Evolutionary conservation across 2,888 invertebrate genomes (phyloP), one percentile per base, ranked within the genome.

Genomic region (Spodoptera littoralis): DNA sequence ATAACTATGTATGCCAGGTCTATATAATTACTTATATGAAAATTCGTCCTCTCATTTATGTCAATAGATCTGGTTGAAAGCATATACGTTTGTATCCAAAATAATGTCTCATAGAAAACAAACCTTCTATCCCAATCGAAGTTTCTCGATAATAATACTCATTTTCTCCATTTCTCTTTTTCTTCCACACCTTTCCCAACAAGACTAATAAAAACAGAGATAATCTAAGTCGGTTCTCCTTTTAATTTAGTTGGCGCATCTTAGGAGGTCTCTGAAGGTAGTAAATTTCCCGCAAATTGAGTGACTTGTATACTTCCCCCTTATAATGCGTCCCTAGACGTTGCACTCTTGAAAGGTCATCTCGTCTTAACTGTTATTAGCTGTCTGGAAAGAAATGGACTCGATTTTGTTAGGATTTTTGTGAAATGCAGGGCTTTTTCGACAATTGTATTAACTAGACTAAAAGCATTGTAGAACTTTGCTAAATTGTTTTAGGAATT

Each of bases 251-350:
- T 45, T 43, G 30, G 52, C 65, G 30, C 43, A 50, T 61, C 53
- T 36, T 60, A 60, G 67, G 13, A 60, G 54, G 52, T 43, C 64
- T 60, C 62, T 24, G 6, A 60, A 58, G 63, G 27, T 11, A 58
- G 53, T 70, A 65, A 59, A 67, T 66, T 67, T 27, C 13, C 48
- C 47, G 51, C 57, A 79, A 77, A 77, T 70, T 70, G 65, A 73
- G 76, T 70, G 73, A 70, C 60, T 76, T 76, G 76, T 63, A 60
- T 53, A 30, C 65, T 6, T 36, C 54, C 51, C 42, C 11, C 59
- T 47, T 41, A 42, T 49, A 63, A 76, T 66, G 72, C 36, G 65
- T 76, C 79, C 64, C 70, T 52, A 55, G 73, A 67, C 70, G 52
- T 52, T 61, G 56, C 61, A 72, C 60, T 69, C 52, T 43, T 47